Base-by-base conservation (phyloP, 2,113 vertebrate species). In the Cromileptes altivelis region DNA sequence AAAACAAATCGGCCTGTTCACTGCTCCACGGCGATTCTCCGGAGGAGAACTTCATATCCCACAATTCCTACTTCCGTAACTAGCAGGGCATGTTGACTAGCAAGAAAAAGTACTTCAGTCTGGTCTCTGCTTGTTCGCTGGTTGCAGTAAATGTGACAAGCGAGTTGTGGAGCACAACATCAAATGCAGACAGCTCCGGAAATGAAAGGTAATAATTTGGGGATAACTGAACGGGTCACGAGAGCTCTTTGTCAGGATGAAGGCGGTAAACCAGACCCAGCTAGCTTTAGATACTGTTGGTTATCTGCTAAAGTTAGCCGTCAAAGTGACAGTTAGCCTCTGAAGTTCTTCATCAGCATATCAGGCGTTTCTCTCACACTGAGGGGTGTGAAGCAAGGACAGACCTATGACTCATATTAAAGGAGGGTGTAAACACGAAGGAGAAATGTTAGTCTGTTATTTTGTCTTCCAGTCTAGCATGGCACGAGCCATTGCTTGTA, bases 41-140 rank as follows among this genome's bases (percentile, higher is more conserved):
- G 0, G 19, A 10, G 21, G 6, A 75, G 2, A 81, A 94, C 91
- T 85, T 52, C 92, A 94, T 75, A 27, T 89, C 93, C 94, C 94
- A 94, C 23, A 93, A 91, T 90, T 79, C 89, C 45, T 33, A 74
- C 81, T 89, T 91, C 91, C 90, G 83, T 61, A 76, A 57, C 27
- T 25, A 12, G 4, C 21, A 33, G 40, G 57, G 33, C 73, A 55
- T 40, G 47, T 70, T 70, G 74, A 79, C 82, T 19, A 76, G 40
- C 62, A 25, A 80, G 67, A 83, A 81, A 80, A 68, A 86, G 64
- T 68, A 40, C 60, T 50, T 68, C 42, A 67, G 65, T 77, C 71
- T 3, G 30, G 25, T 55, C 1, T 7, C 37, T 71, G 67, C 62
- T 56, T 61, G 78, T 60, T 64, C 78, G 83, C 75, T 74, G 69